phyloP scores from a whole-genome alignment of 2,888 invertebrate species.

The Metopia argyrocephala region DNA sequence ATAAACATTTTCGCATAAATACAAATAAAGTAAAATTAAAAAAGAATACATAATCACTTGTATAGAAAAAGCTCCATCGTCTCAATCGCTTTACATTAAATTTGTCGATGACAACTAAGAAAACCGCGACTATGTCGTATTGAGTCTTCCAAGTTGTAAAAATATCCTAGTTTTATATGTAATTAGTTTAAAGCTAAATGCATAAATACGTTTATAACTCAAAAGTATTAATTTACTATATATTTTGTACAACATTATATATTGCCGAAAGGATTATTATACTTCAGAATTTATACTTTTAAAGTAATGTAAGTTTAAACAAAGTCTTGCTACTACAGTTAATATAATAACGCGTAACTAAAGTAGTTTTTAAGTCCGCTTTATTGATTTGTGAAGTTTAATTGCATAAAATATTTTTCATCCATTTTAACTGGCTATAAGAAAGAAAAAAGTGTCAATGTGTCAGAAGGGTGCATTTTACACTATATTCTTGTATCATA shows the following conservation, averaged over 20 bases:
- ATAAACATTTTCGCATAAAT: constrained; percentile 23
- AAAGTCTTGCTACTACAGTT: constrained; percentile 12
- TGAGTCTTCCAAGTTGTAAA: constrained; percentile 54
- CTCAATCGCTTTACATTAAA: background rate
- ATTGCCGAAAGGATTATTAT: constrained; percentile 22
- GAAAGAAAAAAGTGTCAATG: constrained; percentile 51
- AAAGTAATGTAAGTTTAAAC: constrained; percentile 59
- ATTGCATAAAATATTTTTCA: constrained; percentile 2
- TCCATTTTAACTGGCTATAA: constrained; percentile 23
- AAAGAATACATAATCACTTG: constrained; percentile 5
- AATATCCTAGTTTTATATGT: background rate
- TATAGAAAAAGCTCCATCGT: background rate
- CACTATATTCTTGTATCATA: constrained; percentile 7
- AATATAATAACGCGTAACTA: background rate
- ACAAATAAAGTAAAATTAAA: background rate
- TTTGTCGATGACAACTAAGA: constrained; percentile 34
- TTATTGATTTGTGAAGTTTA: constrained; percentile 27
- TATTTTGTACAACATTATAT: constrained; percentile 13
- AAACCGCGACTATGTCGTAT: constrained; percentile 28
- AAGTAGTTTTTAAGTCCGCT: background rate
- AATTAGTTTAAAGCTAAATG: background rate
- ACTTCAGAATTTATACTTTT: constrained; percentile 1
- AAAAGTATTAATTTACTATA: background rate
- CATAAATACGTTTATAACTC: background rate
- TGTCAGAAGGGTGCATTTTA: constrained; percentile 53